Percentiles rank a stretch among this genome's conserved stretches.
These are phyloP conservation scores for Euplagia quadripunctaria DNA, from an alignment of 2,888 invertebrate species.

Conservation along the genomic window DNA sequence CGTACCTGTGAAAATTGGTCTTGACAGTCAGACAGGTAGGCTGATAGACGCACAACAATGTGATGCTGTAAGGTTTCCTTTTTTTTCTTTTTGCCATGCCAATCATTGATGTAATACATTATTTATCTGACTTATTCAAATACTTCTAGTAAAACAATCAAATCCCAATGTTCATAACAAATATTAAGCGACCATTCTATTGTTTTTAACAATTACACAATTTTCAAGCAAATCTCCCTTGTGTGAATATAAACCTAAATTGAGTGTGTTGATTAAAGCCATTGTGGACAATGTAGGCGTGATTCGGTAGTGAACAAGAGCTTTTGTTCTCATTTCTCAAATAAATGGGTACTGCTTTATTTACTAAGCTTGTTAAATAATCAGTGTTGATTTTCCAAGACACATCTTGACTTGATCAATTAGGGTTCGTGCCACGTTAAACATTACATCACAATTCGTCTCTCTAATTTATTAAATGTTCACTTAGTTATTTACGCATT, in stretches of 20 bases:
- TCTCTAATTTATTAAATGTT: not conserved
- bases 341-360: not conserved
- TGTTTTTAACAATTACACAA: not conserved
- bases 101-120: not conserved
- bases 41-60: too few relatives aligned
- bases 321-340: not conserved
- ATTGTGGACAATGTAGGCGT: slow-evolving; percentile 6
- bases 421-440: not conserved
- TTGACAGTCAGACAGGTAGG: too few relatives aligned
- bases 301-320: not conserved
- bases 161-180: not conserved
- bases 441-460: not conserved
- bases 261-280: slow-evolving; percentile 12
- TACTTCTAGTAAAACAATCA: too few relatives aligned
- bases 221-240: not conserved
- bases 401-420: not conserved
- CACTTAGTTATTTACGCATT: too few relatives aligned
- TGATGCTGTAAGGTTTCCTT: too few relatives aligned
- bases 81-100: not conserved
- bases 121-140: too few relatives aligned
- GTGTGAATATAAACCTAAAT: slow-evolving; percentile 7
- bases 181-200: not conserved
- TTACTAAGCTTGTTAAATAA: not conserved
- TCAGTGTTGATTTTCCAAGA: not conserved
- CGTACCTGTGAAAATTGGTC: too few relatives aligned